Evolutionary conservation across 2,888 invertebrate genomes (phyloP).

Genomic region (Drosophila melanosoma): DNA sequence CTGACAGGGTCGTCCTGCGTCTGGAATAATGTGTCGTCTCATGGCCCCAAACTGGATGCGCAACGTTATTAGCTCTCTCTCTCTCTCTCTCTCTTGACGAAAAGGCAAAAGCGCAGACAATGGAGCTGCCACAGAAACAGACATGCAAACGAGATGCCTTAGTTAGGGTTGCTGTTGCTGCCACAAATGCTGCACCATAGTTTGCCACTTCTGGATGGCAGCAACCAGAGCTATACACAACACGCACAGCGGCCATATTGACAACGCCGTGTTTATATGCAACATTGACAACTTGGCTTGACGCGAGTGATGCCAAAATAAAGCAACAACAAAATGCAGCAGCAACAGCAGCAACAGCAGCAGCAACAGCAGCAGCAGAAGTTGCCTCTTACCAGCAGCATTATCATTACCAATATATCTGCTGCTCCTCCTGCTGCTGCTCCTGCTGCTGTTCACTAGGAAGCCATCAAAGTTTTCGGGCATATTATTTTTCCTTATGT

Average conservation of each 20-base stretch:
- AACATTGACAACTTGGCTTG: conserved; percentile 76
- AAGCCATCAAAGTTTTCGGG: conserved; percentile 73
- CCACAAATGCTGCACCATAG: conserved; percentile 5
- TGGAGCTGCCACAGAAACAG: conserved; percentile 61
- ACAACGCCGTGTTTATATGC: conserved; percentile 73
- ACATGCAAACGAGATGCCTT: conserved; percentile 62
- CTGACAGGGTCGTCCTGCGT: conserved; percentile 17
- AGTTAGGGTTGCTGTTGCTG: conserved; percentile 1
- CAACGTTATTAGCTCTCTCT: conserved; percentile 74
- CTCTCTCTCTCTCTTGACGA: conserved; percentile 57
- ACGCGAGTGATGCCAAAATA: conserved; percentile 60
- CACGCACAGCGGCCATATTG: conserved; percentile 56
- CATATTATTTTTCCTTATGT: conserved; percentile 9
- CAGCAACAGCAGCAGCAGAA: conserved; percentile 18
- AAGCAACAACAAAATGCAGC: conserved; percentile 24
- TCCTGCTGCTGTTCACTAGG: conserved; percentile 27
- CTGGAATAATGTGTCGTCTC: conserved; percentile 14
- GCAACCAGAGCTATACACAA: conserved; percentile 34
- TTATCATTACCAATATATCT: conserved; percentile 60
- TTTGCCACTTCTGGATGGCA: conserved; percentile 26
- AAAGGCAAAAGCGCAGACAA: conserved; percentile 21
- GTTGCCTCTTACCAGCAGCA: conserved; percentile 42
- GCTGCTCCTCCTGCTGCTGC: background rate
- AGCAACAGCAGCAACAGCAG: conserved; percentile 19
- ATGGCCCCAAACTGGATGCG: conserved; percentile 40